Conservation (phyloP, 2,888 invertebrate species). For the Tillus elongatus region DNA sequence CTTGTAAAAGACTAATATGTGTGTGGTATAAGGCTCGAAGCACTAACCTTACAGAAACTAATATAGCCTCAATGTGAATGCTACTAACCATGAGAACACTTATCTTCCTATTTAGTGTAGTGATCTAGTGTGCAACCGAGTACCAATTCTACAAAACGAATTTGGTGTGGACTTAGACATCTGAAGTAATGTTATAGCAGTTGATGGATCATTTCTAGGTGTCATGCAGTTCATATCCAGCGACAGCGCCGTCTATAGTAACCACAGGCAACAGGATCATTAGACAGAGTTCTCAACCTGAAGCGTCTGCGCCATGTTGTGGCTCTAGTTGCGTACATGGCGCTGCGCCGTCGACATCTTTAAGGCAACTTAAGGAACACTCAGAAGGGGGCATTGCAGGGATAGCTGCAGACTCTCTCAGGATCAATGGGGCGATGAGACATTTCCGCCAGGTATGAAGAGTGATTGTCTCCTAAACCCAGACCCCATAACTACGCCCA, state of each 20-base stretch:
- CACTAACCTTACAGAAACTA: too few relatives aligned
- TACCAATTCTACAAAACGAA: slow-evolving; percentile 33
- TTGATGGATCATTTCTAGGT: slow-evolving; percentile 34
- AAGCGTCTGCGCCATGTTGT: slow-evolving; percentile 56
- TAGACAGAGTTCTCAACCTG: slow-evolving; percentile 80
- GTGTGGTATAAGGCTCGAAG: too few relatives aligned
- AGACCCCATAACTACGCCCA: too few relatives aligned
- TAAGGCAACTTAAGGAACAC: slow-evolving; percentile 66
- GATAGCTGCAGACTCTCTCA: slow-evolving; percentile 89
- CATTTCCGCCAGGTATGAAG: slow-evolving; percentile 84
- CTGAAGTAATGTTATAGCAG: slow-evolving; percentile 22
- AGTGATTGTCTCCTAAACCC: too few relatives aligned
- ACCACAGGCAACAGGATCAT: slow-evolving; percentile 71
- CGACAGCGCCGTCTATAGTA: slow-evolving; percentile 60
- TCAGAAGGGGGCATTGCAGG: slow-evolving; percentile 83
- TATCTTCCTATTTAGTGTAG: too few relatives aligned
- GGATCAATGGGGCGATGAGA: slow-evolving; percentile 93
- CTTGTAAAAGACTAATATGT: too few relatives aligned
- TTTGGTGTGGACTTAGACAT: slow-evolving; percentile 24
- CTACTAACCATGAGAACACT: too few relatives aligned
- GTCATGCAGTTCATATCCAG: slow-evolving; percentile 55
- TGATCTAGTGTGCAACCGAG: too few relatives aligned
- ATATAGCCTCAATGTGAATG: too few relatives aligned
- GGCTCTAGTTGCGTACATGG: slow-evolving; percentile 56
- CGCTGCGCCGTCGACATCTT: slow-evolving; percentile 71